Conservation (phyloP, 2,113 vertebrate genomes). For the Hepsetus odoe region DNA sequence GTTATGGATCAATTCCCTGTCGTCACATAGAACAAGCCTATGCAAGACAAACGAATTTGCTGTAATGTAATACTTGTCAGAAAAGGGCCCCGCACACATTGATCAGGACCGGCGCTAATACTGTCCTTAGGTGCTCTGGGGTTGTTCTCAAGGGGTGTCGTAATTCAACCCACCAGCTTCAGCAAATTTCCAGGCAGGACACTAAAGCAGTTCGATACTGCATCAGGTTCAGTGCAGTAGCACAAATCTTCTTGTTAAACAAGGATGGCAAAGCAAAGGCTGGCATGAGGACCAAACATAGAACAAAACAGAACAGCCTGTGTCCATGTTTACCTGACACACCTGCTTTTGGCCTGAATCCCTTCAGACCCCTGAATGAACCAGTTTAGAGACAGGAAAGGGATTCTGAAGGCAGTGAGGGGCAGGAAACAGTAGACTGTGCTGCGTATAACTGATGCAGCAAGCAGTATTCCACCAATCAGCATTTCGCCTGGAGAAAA, state of each 20-base stretch:
- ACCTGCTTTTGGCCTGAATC: slow-evolving; percentile 12
- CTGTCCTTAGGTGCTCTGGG: slow-evolving; percentile 62
- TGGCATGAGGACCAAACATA: slow-evolving; percentile 4
- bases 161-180: slow-evolving; percentile 69
- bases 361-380: slow-evolving; percentile 34
- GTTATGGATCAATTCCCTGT: slow-evolving; percentile 61
- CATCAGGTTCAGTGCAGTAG: not conserved
- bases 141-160: slow-evolving; percentile 56
- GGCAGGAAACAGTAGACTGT: slow-evolving; percentile 64
- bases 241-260: slow-evolving; percentile 18
- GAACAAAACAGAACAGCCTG: not conserved
- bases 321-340: not conserved
- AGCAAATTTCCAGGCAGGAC: slow-evolving; percentile 64
- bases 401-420: not conserved
- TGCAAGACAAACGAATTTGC: slow-evolving; percentile 73
- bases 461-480: slow-evolving; percentile 57
- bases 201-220: slow-evolving; percentile 49
- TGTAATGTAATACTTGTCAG: slow-evolving; percentile 73
- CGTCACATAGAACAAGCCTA: slow-evolving; percentile 52
- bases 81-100: slow-evolving; percentile 55
- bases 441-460: slow-evolving; percentile 53
- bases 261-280: slow-evolving; percentile 7
- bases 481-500: slow-evolving; percentile 64
- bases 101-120: slow-evolving; percentile 58
- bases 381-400: slow-evolving; percentile 49